phyloP scores from a whole-genome alignment of 1,140 invertebrate species.

The Micrasema longulum region DNA sequence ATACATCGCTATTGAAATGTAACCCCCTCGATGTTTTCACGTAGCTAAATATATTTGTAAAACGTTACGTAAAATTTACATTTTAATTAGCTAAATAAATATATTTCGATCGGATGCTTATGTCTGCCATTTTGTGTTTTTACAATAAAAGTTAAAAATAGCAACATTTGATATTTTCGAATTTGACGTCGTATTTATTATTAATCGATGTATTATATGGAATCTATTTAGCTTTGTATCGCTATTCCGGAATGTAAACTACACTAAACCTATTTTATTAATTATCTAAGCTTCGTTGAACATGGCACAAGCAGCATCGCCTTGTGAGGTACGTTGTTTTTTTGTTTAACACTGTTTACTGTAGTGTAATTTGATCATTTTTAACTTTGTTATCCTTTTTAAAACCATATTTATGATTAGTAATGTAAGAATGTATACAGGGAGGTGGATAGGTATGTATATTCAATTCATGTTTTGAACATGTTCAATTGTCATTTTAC shows the following conservation, averaged over 20 bases:
- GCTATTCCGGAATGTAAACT: neutral
- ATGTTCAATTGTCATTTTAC: too few relatives aligned
- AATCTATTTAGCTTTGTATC: neutral
- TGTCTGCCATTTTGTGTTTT: constrained; percentile 35
- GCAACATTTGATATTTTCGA: neutral
- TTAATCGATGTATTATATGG: neutral
- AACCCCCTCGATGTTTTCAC: too few relatives aligned
- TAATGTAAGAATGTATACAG: too few relatives aligned
- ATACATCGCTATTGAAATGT: neutral
- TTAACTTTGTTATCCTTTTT: too few relatives aligned
- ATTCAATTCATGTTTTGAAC: too few relatives aligned
- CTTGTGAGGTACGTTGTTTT: constrained; percentile 9
- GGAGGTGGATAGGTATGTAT: too few relatives aligned
- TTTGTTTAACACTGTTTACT: too few relatives aligned
- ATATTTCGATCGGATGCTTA: neutral
- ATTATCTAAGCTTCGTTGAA: constrained; percentile 5
- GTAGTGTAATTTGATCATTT: too few relatives aligned
- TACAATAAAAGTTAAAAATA: constrained; percentile 30
- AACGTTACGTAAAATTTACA: constrained; percentile 8
- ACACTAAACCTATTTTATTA: too few relatives aligned
- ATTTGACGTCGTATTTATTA: constrained; percentile 13
- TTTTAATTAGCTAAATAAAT: neutral
- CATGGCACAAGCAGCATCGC: constrained; percentile 23
- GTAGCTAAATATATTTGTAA: neutral
- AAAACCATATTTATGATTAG: too few relatives aligned